phyloP scores from a whole-genome alignment of 2,797 vertebrate genomes.

The Hafferia zeledoni region DNA sequence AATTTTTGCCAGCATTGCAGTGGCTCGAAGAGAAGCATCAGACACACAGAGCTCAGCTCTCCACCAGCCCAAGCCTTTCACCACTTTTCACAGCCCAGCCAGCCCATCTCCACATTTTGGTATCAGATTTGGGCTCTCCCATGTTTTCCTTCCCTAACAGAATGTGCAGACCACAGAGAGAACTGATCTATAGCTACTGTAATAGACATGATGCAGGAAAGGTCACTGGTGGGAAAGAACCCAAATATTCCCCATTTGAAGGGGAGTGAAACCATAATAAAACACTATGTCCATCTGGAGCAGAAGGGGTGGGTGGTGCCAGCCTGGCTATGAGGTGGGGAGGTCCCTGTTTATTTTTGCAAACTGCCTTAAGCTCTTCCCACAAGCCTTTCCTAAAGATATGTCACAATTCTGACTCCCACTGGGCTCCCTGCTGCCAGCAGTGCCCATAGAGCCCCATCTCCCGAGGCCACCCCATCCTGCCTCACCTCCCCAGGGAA shows the following conservation, averaged over 20 bases:
- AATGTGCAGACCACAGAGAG: not conserved
- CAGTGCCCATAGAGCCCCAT: not conserved
- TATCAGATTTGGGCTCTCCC: not conserved
- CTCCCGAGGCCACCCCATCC: not conserved
- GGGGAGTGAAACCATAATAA: not conserved
- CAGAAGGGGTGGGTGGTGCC: not conserved
- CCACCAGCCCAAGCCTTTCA: not conserved
- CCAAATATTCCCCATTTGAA: not conserved
- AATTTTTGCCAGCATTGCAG: not conserved
- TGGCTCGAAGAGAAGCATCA: not conserved
- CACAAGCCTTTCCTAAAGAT: not conserved
- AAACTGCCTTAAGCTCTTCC: not conserved
- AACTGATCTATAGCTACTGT: not conserved
- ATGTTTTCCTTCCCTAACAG: not conserved
- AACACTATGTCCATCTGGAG: not conserved
- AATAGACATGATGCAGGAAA: not conserved
- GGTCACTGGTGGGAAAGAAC: not conserved
- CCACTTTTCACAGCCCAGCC: not conserved
- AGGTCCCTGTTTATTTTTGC: not conserved
- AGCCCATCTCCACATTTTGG: not conserved
- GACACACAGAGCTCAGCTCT: rapidly evolving
- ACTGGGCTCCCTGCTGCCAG: not conserved
- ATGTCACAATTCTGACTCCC: rapidly evolving
- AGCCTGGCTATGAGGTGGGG: not conserved
- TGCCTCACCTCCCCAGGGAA: not conserved